Evolutionary conservation across 2,113 vertebrate species (phyloP).

Genomic region (Formicarius rufipectus): DNA sequence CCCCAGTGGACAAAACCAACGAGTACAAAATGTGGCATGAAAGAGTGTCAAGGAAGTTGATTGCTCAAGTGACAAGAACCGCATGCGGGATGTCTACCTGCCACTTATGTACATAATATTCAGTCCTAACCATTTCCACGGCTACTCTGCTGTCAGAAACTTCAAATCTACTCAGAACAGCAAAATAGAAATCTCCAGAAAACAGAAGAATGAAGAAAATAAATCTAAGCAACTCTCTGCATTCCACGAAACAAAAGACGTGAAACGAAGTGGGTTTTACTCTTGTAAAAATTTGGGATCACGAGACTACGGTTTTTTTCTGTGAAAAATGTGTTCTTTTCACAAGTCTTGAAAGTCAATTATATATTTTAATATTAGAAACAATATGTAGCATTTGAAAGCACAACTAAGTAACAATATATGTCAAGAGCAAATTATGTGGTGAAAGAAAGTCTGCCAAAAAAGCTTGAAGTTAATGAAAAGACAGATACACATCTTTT

Average conservation of each 20-base stretch:
- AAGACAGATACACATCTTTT: background rate
- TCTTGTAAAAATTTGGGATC: background rate
- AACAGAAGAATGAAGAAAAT: background rate
- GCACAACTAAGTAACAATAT: background rate
- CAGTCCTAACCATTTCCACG: fast-evolving
- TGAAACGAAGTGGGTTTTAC: background rate
- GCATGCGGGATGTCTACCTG: fast-evolving
- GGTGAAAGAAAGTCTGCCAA: background rate
- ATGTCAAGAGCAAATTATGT: background rate
- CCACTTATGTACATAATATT: background rate
- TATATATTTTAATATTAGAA: background rate
- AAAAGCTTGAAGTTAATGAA: background rate
- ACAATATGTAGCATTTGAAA: background rate
- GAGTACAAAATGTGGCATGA: background rate
- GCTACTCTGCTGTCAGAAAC: background rate
- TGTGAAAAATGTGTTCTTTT: background rate
- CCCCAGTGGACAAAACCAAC: background rate
- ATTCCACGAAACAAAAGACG: background rate
- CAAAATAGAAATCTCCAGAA: background rate
- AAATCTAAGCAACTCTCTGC: background rate
- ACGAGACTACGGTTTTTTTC: background rate
- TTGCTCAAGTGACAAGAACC: background rate
- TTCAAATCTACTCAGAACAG: background rate
- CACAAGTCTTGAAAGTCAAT: background rate
- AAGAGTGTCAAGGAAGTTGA: background rate